Evolutionary conservation across 2,797 vertebrate genomes (phyloP), one percentile per base, ranked within the genome.

Genomic region (Lemur catta): DNA sequence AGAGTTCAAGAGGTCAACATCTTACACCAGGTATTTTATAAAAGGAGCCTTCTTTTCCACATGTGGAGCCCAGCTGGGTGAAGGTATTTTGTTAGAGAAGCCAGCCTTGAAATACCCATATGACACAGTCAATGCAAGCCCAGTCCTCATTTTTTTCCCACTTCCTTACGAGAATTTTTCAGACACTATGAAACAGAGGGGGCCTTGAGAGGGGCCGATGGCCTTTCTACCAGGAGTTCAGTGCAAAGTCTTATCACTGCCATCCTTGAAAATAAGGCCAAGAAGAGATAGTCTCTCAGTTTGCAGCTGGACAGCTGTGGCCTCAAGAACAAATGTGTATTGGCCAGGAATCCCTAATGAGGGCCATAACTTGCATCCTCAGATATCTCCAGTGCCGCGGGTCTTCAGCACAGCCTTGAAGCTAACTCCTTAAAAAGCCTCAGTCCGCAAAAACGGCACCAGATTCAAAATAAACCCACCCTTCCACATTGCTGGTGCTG

Each of bases 61-160:
- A 96, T 95, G 82, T 97, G 97, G 88, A 90, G 46, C 33, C 79
- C 93, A 94, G 97, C 95, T 96, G 95, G 46, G 52, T 9, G 22
- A 38, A 85, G 52, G n/a, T 55, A 91, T 82, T 89, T 95, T 65
- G 48, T 74, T 89, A 41, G 11, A 94, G 79, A 92, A 95, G 71
- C 74, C 74, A 59, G 48, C 46, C 78, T 88, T 63, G 61, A 93
- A 89, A 57, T 85, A 67, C 50, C 91, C 72, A 20, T 48, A 55
- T 17, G 46, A 88, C 89, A 69, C 71, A 95, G 94, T 95, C 92
- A 96, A 80, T 89, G 92, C 95, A 97, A 97, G 97, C 74, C 63
- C 9, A 20, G 55, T n/a, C 48, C 50, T 87, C 22, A 0, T n/a
- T 72, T 93, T 81, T 43, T 90, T 76, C 65, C 46, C 71, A 46